phyloP scores from a whole-genome alignment of 2,888 invertebrate species.

The Lathronympha strigana region DNA sequence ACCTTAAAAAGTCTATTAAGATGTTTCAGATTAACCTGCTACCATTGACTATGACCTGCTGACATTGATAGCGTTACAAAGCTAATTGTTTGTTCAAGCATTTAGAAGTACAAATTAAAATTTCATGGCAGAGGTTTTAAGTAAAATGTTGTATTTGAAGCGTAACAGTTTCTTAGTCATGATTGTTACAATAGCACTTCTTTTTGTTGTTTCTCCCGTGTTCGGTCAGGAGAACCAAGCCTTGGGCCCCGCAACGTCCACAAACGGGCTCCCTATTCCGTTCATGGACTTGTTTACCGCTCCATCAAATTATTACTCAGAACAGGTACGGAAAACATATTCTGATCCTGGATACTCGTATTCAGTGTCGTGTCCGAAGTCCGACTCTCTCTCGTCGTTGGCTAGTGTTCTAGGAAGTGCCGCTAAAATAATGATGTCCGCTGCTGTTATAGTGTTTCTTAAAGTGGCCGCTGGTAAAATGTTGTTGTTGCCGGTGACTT shows the following conservation, averaged over 20 bases:
- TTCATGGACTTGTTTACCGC: conserved; percentile 73
- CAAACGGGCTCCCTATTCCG: conserved; percentile 59
- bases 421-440: conserved; percentile 78
- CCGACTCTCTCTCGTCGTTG: conserved; percentile 69
- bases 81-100: conserved; percentile 67
- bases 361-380: conserved; percentile 68
- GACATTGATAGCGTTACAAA: conserved; percentile 65
- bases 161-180: conserved; percentile 76
- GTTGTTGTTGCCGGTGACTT: conserved; percentile 68
- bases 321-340: conserved; percentile 70
- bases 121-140: conserved; percentile 79
- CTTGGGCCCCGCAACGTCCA: conserved; percentile 63
- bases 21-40: conserved; percentile 56
- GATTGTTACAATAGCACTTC: conserved; percentile 66
- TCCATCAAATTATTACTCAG: conserved; percentile 68
- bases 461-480: conserved; percentile 74
- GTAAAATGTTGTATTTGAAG: conserved; percentile 61
- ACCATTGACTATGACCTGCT: conserved; percentile 58
- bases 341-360: conserved; percentile 58
- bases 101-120: conserved; percentile 70
- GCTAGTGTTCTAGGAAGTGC: conserved; percentile 75
- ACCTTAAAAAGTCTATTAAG: conserved; percentile 22
- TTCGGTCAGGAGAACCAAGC: conserved; percentile 66
- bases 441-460: conserved; percentile 69
- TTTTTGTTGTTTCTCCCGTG: conserved; percentile 60